These are phyloP conservation scores for Drosophila recens DNA, from an alignment of 2,888 invertebrate species.

Conservation along the genomic window DNA sequence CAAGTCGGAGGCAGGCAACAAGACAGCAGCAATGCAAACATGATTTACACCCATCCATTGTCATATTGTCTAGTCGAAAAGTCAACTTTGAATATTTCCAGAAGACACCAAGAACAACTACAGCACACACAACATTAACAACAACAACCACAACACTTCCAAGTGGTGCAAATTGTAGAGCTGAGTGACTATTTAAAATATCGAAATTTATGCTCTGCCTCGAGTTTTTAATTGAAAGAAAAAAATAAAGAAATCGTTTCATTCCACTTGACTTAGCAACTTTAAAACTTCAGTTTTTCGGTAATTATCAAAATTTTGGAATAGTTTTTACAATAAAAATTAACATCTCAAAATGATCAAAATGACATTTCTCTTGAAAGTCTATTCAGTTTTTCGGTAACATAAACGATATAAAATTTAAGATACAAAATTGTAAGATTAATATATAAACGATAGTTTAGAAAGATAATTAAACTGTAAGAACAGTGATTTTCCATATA, in stretches of 20 bases:
- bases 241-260: too few species aligned
- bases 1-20: constrained; percentile 53
- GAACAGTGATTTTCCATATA: neutral
- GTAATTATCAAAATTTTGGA: too few species aligned
- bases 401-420: too few species aligned
- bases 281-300: too few species aligned
- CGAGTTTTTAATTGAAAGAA: neutral
- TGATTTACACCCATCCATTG: constrained; percentile 78
- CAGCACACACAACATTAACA: neutral
- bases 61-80: constrained; percentile 67
- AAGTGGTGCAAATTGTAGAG: constrained; percentile 7
- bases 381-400: too few species aligned
- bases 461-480: neutral
- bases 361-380: too few species aligned
- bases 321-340: too few species aligned
- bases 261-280: too few species aligned
- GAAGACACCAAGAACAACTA: constrained; percentile 8
- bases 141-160: constrained; percentile 5
- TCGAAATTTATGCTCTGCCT: constrained; percentile 13
- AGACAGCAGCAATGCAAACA: constrained; percentile 60
- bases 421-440: too few species aligned
- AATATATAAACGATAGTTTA: neutral
- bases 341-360: too few species aligned
- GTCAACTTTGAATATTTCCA: constrained; percentile 39
- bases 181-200: constrained; percentile 14